Evolutionary conservation across 2,888 invertebrate species (phyloP).

Genomic region (Drepanosiphum platanoidis): DNA sequence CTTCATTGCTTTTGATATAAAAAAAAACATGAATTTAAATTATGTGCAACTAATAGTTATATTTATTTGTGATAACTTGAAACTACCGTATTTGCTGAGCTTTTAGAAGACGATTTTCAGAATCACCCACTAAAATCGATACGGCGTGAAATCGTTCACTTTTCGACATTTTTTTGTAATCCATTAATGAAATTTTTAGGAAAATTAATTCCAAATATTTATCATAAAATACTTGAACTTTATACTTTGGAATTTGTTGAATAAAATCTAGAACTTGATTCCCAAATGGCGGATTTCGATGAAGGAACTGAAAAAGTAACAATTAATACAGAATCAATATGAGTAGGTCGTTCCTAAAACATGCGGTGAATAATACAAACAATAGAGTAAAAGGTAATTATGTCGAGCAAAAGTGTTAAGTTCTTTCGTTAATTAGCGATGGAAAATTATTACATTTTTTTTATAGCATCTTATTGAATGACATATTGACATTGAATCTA

Average conservation of each 20-base stretch:
- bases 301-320: slow-evolving; percentile 10
- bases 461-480: neutral
- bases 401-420: neutral
- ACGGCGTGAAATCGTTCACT: neutral
- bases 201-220: neutral
- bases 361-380: neutral
- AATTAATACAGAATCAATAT: neutral
- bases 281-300: slow-evolving; percentile 79
- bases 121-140: slow-evolving; percentile 50
- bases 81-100: slow-evolving; percentile 31
- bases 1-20: slow-evolving; percentile 22
- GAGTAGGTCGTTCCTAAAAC: neutral
- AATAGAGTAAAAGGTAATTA: neutral
- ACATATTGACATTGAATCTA: too few relatives aligned
- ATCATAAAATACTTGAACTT: neutral
- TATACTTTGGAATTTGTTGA: slow-evolving; percentile 47
- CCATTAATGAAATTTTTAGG: slow-evolving; percentile 16
- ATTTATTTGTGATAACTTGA: neutral
- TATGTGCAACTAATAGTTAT: neutral
- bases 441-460: neutral
- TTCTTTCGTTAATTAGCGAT: neutral
- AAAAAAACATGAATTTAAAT: neutral
- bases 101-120: slow-evolving; percentile 48
- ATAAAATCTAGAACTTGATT: slow-evolving; percentile 72
- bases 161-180: slow-evolving; percentile 5